Evolutionary conservation across 2,888 invertebrate species (phyloP).

Genomic region (Cenopis cana): DNA sequence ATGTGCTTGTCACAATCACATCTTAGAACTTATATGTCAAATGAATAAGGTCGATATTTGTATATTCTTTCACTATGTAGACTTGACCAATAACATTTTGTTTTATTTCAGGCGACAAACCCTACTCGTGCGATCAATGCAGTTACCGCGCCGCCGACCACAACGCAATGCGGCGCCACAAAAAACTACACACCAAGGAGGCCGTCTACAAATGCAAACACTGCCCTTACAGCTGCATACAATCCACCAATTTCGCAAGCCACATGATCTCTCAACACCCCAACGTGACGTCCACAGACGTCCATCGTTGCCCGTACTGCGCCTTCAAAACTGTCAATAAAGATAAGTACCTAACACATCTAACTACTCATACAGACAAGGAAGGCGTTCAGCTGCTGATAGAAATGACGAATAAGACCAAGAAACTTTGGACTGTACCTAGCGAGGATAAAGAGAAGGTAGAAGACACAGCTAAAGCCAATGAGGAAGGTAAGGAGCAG

Average conservation of each 20-base stretch:
- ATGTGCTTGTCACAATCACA: too few relatives aligned
- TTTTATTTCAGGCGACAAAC: constrained; percentile 87
- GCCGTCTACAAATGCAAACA: constrained; percentile 91
- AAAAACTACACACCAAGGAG: constrained; percentile 90
- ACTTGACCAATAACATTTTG: not conserved
- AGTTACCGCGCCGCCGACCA: constrained; percentile 91
- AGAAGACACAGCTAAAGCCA: constrained; percentile 52
- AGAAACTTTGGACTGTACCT: constrained; percentile 78
- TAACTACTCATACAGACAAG: constrained; percentile 80
- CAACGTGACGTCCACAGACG: constrained; percentile 85
- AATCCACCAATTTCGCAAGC: constrained; percentile 90
- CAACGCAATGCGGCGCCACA: constrained; percentile 92
- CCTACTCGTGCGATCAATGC: constrained; percentile 91
- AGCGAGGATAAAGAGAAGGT: constrained; percentile 62
- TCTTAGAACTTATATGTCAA: too few relatives aligned
- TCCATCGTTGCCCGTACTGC: constrained; percentile 87
- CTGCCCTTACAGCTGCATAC: constrained; percentile 92
- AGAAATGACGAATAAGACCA: constrained; percentile 67
- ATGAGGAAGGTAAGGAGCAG: constrained; percentile 59
- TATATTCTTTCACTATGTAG: not conserved
- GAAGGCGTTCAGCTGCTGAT: constrained; percentile 71
- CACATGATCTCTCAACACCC: constrained; percentile 93
- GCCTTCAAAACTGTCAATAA: constrained; percentile 87
- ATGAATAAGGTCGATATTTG: too few relatives aligned
- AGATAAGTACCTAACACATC: constrained; percentile 85